These are phyloP conservation scores for Heteromormyrus szaboi DNA, from an alignment of 2,797 vertebrate genomes.

Conservation along the genomic window DNA sequence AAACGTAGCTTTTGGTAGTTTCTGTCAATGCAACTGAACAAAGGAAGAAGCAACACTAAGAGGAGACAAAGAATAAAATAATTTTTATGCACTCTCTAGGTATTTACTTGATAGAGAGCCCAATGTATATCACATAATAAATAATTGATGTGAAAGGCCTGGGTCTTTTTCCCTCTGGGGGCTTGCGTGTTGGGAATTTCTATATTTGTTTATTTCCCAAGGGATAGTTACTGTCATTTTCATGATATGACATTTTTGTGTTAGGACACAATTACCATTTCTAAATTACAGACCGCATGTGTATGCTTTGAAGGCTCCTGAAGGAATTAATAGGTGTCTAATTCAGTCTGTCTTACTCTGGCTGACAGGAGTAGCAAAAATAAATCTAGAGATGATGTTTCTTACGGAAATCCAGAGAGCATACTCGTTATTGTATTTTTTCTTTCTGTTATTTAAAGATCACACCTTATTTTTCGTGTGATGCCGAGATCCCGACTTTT, in stretches of 20 bases:
- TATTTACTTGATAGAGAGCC: conserved; percentile 6
- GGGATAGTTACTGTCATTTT: conserved; percentile 7
- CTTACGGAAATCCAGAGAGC: neutral
- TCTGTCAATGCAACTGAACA: neutral
- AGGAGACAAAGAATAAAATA: neutral
- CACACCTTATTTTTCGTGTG: neutral
- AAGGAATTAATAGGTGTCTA: neutral
- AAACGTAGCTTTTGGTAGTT: neutral
- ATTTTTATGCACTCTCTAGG: neutral
- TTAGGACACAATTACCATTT: conserved; percentile 3
- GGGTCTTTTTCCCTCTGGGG: neutral
- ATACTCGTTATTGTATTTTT: neutral
- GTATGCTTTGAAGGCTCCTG: neutral
- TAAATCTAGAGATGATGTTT: neutral
- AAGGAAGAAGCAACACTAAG: neutral
- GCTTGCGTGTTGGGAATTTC: neutral
- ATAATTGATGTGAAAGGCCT: conserved; percentile 15
- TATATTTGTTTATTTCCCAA: conserved; percentile 8
- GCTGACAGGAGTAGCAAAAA: neutral
- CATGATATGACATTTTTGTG: neutral
- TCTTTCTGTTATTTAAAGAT: neutral
- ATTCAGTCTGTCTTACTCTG: neutral
- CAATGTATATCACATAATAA: conserved; percentile 10
- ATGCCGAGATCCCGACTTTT: neutral
- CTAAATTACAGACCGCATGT: neutral